Base-by-base conservation (phyloP, 2,888 invertebrate genomes). In the Ophion ventricosus region DNA sequence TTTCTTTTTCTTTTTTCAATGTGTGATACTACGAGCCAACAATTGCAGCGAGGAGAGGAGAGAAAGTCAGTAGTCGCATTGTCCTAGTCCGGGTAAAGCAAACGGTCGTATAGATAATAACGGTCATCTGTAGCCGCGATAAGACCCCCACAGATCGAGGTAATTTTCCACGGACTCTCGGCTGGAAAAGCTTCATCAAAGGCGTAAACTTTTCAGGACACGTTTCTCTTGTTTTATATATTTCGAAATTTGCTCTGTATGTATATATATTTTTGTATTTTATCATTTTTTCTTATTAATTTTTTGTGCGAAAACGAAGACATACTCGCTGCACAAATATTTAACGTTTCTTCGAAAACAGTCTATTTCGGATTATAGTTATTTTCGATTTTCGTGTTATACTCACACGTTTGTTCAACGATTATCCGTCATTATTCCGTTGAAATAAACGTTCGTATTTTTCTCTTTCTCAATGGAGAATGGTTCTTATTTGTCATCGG, bases 91-190 rank as follows among this genome's bases (percentile, higher is more conserved):
- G 64, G 73, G 57, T 20, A 63, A 84, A 69, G 82, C 76, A 69
- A 80, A 78, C 61, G 72, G 57, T 72, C 56, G 54, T 74, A 81
- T 56, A 87, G 85, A 87, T 84, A 84, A 82, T 79, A 76, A 83
- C 80, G 74, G 78, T 78, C 82, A 79, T 78, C 69, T 81, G 66
- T 81, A 40, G 81, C 57, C 57, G 74, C 66, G 87, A 87, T 87
- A 87, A 87, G 76, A 82, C 56, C 72, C 40, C 72, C 26, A 14
- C 73, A 59, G 81, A 80, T 64, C 82, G 74, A 84, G 57, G 85
- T 84, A 85, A 81, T 82, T 87, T 87, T 87, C 86, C 86, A 85
- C 64, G 75, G 76, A 76, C 72, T 72, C 73, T 76, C 63, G 54
- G 56, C 74, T 69, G 70, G 56, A 70, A 61, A 61, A 72, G 23